Evolutionary conservation across 2,113 vertebrate genomes (phyloP).

Genomic region (Sinocyclocheilus rhinocerous): DNA sequence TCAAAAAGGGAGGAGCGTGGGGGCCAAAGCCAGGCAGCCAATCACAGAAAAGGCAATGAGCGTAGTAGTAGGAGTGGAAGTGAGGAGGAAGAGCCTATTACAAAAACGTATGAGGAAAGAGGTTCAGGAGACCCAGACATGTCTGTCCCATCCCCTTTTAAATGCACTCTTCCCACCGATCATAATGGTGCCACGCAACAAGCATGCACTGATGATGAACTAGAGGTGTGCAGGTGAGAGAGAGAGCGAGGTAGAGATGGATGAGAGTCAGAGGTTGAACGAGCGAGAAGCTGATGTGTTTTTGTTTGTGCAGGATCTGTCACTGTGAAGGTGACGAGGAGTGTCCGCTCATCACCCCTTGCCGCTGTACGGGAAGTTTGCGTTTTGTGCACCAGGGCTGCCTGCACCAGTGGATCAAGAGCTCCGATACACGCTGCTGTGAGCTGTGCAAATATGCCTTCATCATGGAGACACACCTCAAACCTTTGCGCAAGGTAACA

Average conservation of each 20-base stretch:
- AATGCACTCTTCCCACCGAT: constrained; percentile 6
- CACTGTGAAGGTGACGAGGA: constrained; percentile 98
- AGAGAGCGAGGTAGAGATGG: neutral
- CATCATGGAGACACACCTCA: constrained; percentile 96
- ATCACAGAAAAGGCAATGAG: constrained; percentile 28
- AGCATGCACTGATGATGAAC: constrained; percentile 76
- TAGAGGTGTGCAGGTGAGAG: constrained; percentile 87
- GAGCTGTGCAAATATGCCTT: constrained; percentile 99
- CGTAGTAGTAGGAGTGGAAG: constrained; percentile 26
- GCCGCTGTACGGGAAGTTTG: constrained; percentile 91
- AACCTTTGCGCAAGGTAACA: constrained; percentile 90
- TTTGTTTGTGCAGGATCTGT: constrained; percentile 87
- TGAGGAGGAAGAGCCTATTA: constrained; percentile 64
- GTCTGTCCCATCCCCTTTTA: constrained; percentile 62
- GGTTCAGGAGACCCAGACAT: constrained; percentile 70
- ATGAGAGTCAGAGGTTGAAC: neutral
- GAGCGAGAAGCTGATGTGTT: neutral
- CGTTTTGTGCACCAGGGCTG: constrained; percentile 94
- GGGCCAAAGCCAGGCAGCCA: constrained; percentile 54
- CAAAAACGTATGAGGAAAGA: constrained; percentile 72
- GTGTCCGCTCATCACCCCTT: constrained; percentile 91
- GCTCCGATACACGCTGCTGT: constrained; percentile 94
- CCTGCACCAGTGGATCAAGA: constrained; percentile 99
- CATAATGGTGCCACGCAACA: constrained; percentile 50
- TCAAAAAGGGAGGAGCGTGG: constrained; percentile 62